A percentile compares a stretch with the other conserved stretches of the same genome.
Conservation (phyloP, 2,888 invertebrate species). For the Agonopterix alstromeriana region DNA sequence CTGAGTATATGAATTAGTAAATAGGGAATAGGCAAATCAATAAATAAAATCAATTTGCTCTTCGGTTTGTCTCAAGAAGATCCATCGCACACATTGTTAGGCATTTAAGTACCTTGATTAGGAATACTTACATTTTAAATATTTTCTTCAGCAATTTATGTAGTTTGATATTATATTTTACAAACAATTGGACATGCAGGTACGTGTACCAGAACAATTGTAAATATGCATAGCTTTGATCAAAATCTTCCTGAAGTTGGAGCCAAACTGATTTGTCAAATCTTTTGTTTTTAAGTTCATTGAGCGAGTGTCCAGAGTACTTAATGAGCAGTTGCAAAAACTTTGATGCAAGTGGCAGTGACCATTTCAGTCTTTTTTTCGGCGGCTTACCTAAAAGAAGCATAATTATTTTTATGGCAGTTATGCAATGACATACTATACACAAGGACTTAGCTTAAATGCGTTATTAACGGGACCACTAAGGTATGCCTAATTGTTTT, state of each 20-base stretch:
- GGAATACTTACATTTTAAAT: slow-evolving; percentile 39
- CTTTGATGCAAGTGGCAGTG: slow-evolving; percentile 36
- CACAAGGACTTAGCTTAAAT: too few relatives aligned
- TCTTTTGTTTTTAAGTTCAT: slow-evolving; percentile 40
- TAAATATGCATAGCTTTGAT: slow-evolving; percentile 32
- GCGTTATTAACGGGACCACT: too few relatives aligned
- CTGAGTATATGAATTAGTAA: too few relatives aligned
- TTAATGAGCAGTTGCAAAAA: slow-evolving; percentile 40
- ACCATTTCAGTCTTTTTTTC: slow-evolving; percentile 37
- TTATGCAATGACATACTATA: too few relatives aligned
- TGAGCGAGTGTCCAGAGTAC: slow-evolving; percentile 31
- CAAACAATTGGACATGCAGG: slow-evolving; percentile 54
- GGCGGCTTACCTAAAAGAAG: too few relatives aligned
- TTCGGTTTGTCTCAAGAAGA: too few relatives aligned
- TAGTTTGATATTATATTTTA: slow-evolving; percentile 38
- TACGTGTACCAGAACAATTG: slow-evolving; percentile 43
- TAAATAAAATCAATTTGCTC: too few relatives aligned
- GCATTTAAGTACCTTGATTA: too few relatives aligned
- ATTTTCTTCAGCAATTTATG: slow-evolving; percentile 33
- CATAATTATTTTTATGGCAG: too few relatives aligned
- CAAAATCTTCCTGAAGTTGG: slow-evolving; percentile 37
- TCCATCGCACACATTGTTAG: too few relatives aligned
- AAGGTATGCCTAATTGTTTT: too few relatives aligned
- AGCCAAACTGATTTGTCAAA: slow-evolving; percentile 46
- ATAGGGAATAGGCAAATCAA: too few relatives aligned